Conservation (phyloP, 2,888 invertebrate species). For the Megamerina dolium region DNA sequence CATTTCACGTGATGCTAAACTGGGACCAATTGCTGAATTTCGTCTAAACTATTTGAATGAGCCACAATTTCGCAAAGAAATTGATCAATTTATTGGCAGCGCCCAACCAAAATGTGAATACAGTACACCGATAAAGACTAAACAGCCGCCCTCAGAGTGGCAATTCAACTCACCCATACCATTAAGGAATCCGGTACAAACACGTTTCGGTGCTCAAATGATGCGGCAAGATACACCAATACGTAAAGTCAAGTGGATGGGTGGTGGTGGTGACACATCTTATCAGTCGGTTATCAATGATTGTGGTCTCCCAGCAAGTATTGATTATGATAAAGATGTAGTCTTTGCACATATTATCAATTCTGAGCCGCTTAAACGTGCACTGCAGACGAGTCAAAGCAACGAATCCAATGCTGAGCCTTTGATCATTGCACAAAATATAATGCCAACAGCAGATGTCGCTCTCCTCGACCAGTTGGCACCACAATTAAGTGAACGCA, state of each 20-base stretch:
- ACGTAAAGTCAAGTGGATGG: slow-evolving; percentile 40
- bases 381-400: slow-evolving; percentile 27
- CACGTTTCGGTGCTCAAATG: slow-evolving; percentile 38
- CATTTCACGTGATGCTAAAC: slow-evolving; percentile 53
- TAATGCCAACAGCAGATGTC: slow-evolving; percentile 46
- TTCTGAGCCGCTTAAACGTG: slow-evolving; percentile 38
- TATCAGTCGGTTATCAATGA: slow-evolving; percentile 34
- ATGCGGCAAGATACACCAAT: slow-evolving; percentile 47
- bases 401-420: slow-evolving; percentile 2
- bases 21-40: slow-evolving; percentile 56
- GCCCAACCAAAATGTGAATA: slow-evolving; percentile 19
- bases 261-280: slow-evolving; percentile 31
- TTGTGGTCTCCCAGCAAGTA: slow-evolving; percentile 40
- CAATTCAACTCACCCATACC: slow-evolving; percentile 43
- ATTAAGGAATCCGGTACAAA: slow-evolving; percentile 33
- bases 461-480: slow-evolving; percentile 22
- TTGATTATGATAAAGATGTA: slow-evolving; percentile 43
- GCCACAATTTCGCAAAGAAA: slow-evolving; percentile 54
- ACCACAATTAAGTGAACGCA: slow-evolving; percentile 41
- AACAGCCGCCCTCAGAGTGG: slow-evolving; percentile 18
- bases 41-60: slow-evolving; percentile 56
- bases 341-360: slow-evolving; percentile 41
- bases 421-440: slow-evolving; percentile 51
- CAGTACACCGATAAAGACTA: slow-evolving; percentile 10
- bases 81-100: slow-evolving; percentile 38